phyloP scores from a whole-genome alignment of 2,888 invertebrate genomes.

The Aphidoletes aphidimyza region DNA sequence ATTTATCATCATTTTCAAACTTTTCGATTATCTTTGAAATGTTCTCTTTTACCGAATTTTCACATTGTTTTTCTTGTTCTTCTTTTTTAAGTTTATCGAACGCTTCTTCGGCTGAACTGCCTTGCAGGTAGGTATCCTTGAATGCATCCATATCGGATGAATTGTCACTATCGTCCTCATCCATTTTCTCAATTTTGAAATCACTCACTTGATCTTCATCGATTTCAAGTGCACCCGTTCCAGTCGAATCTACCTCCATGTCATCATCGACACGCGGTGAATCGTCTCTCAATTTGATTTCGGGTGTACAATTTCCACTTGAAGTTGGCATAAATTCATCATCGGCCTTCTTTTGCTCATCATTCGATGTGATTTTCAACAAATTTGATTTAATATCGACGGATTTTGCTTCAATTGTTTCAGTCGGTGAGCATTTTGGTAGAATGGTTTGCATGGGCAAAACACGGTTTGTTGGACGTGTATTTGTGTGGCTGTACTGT shows the following conservation, averaged over 20 bases:
- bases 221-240: constrained; percentile 9
- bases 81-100: constrained; percentile 64
- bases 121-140: constrained; percentile 1
- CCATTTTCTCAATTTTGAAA: constrained; percentile 17
- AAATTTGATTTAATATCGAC: constrained; percentile 63
- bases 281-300: constrained; percentile 31
- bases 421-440: constrained; percentile 66
- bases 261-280: neutral
- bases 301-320: neutral
- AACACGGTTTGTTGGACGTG: constrained; percentile 80
- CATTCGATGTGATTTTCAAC: constrained; percentile 58
- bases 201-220: constrained; percentile 10
- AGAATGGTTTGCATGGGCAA: constrained; percentile 79
- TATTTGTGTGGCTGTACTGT: constrained; percentile 66
- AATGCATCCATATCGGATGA: constrained; percentile 33
- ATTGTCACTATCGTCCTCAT: constrained; percentile 4
- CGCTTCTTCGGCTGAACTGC: constrained; percentile 57
- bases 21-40: constrained; percentile 59
- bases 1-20: constrained; percentile 14
- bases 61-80: constrained; percentile 62
- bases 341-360: constrained; percentile 56
- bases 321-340: constrained; percentile 20
- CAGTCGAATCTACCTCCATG: constrained; percentile 18
- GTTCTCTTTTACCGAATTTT: constrained; percentile 61
- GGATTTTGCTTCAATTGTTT: constrained; percentile 57